Conservation (phyloP, 2,888 invertebrate species). For the Campoplex nolae region DNA sequence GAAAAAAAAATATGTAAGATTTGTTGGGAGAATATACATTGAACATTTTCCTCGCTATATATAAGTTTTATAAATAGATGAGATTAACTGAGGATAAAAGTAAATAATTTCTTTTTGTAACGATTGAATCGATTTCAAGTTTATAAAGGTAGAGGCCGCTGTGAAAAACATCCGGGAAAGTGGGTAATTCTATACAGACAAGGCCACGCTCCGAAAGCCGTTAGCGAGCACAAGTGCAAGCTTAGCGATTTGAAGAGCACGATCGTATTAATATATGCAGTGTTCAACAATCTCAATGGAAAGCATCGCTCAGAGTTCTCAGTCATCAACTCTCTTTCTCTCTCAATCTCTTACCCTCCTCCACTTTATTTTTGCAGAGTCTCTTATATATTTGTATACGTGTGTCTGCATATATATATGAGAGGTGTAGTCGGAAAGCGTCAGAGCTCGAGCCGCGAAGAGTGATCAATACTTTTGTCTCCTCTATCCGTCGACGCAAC, state of each 20-base stretch:
- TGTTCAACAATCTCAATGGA: constrained; percentile 72
- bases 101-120: background rate
- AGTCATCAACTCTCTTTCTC: constrained; percentile 46
- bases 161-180: background rate
- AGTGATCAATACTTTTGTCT: constrained; percentile 69
- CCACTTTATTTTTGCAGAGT: constrained; percentile 7
- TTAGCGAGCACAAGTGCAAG: constrained; percentile 63
- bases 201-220: constrained; percentile 53
- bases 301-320: constrained; percentile 53
- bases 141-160: background rate
- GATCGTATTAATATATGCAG: constrained; percentile 72
- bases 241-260: constrained; percentile 67
- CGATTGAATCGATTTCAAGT: background rate
- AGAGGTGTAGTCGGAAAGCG: constrained; percentile 42
- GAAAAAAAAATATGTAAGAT: too few relatives aligned
- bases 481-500: constrained; percentile 41
- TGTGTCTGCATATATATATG: constrained; percentile 10
- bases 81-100: background rate
- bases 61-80: background rate
- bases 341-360: constrained; percentile 16
- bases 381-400: background rate
- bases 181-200: background rate
- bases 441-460: constrained; percentile 59
- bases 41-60: background rate
- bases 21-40: background rate